These are phyloP conservation scores for Drosophila monieri DNA, from an alignment of 2,888 invertebrate species.

Conservation along the genomic window DNA sequence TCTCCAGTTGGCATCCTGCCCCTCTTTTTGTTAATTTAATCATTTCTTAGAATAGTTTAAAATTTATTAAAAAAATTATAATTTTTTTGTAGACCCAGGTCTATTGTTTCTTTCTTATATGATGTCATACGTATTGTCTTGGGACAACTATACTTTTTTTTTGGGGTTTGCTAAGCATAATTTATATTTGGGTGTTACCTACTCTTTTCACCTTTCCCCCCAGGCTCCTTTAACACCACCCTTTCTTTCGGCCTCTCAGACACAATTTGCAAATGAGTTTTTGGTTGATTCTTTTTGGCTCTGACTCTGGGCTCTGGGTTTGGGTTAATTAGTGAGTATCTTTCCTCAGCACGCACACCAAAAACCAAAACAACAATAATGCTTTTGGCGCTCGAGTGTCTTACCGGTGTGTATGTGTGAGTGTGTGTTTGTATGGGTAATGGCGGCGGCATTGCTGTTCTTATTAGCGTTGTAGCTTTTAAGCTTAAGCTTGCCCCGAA, in stretches of 20 bases:
- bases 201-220: conserved; percentile 16
- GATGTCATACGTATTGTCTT: conserved; percentile 37
- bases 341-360: conserved; percentile 71
- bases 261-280: conserved; percentile 75
- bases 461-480: conserved; percentile 57
- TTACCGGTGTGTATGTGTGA: conserved; percentile 29
- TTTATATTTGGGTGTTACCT: conserved; percentile 56
- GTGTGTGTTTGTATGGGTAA: conserved; percentile 63
- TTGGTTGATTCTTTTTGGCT: conserved; percentile 68
- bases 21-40: conserved; percentile 2
- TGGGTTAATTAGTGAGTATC: conserved; percentile 79
- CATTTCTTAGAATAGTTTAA: conserved; percentile 8
- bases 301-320: conserved; percentile 56
- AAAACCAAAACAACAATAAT: conserved; percentile 43
- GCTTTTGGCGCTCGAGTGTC: conserved; percentile 51
- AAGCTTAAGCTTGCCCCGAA: conserved; percentile 58
- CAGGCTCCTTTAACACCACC: conserved; percentile 11
- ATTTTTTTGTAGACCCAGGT: background rate
- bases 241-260: conserved; percentile 24
- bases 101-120: conserved; percentile 10
- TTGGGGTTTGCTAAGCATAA: conserved; percentile 68
- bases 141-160: conserved; percentile 43
- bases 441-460: conserved; percentile 61
- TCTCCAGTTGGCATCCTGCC: conserved; percentile 1
- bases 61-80: background rate